Evolutionary conservation across 2,888 invertebrate genomes (phyloP), one percentile per base, ranked within the genome.

Genomic region (Limnephilus auricula): DNA sequence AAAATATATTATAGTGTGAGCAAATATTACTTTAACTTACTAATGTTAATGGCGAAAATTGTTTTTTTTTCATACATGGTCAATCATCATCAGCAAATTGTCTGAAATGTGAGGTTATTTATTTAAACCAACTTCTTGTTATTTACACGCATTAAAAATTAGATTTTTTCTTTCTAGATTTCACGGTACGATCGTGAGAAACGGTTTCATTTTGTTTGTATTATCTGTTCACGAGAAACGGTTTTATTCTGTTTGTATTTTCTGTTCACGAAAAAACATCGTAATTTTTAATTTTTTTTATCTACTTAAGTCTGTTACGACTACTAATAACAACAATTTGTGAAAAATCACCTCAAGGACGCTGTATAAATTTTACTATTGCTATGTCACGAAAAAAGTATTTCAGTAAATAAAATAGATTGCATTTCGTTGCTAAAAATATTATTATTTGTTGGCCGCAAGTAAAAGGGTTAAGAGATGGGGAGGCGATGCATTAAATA

Each of bases 401-500:
- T 65, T 25, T 65, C 65, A 65, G 65, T 65, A n/a, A 9, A n/a
- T 65, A 65, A 25, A 65, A 65, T 25, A n/a, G 0, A 1, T 32
- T 34, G 15, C 18, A 32, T 82, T 82, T 82, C 32, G 25, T 32
- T 82, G 82, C 25, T 31, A 31, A 65, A 25, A 25, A 65, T 65
- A 65, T 65, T 25, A 25, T 32, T 82, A 18, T 32, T 82, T 34
- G 25, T 82, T 82, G 25, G 37, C 82, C 82, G 32, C 34, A 34
- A 34, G 82, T 80, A 40, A 84, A 37, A 45, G 84, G 90, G 90
- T 83, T 65, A 90, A 25, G 83, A 84, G 45, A 50, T 30, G 65
- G 90, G 65, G 90, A 79, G 91, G 92, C 93, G 90, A 93, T 93
- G 93, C 94, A 94, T 94, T 94, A 94, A 94, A 94, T 94, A 94